Conservation (phyloP, 2,797 vertebrate species). For the Characodon lateralis region DNA sequence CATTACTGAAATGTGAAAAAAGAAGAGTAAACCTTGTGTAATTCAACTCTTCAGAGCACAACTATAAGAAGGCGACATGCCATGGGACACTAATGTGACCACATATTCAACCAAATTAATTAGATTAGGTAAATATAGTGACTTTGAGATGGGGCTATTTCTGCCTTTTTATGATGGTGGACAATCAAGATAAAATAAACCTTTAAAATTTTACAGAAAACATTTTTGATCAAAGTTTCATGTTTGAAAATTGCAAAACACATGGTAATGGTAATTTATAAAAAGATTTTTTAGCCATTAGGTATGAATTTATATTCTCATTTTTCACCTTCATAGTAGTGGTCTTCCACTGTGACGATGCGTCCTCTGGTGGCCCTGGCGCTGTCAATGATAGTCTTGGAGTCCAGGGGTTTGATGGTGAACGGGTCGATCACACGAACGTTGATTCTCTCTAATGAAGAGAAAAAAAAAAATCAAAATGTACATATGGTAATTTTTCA, state of each 20-base stretch:
- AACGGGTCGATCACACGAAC: slow-evolving; percentile 92
- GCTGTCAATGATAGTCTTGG: slow-evolving; percentile 88
- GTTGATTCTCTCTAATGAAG: slow-evolving; percentile 85
- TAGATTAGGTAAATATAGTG: background rate
- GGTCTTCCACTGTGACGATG: slow-evolving; percentile 95
- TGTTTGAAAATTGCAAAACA: too few relatives aligned
- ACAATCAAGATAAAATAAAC: background rate
- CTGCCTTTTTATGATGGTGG: background rate
- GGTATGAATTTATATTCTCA: background rate
- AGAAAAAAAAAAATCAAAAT: slow-evolving; percentile 2
- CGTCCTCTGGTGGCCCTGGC: slow-evolving; percentile 89
- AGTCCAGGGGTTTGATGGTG: slow-evolving; percentile 95
- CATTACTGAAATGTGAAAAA: background rate
- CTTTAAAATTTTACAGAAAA: background rate
- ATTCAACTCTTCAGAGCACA: background rate
- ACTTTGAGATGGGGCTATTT: background rate
- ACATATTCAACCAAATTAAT: background rate
- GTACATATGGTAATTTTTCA: background rate
- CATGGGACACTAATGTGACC: background rate
- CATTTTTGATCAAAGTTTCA: too few relatives aligned
- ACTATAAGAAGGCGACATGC: background rate
- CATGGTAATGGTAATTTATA: too few relatives aligned
- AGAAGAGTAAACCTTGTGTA: background rate
- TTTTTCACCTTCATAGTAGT: slow-evolving; percentile 90
- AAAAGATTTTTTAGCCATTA: background rate